Evolutionary conservation across 2,113 vertebrate genomes (phyloP).

Genomic region (Charadrius vociferus): DNA sequence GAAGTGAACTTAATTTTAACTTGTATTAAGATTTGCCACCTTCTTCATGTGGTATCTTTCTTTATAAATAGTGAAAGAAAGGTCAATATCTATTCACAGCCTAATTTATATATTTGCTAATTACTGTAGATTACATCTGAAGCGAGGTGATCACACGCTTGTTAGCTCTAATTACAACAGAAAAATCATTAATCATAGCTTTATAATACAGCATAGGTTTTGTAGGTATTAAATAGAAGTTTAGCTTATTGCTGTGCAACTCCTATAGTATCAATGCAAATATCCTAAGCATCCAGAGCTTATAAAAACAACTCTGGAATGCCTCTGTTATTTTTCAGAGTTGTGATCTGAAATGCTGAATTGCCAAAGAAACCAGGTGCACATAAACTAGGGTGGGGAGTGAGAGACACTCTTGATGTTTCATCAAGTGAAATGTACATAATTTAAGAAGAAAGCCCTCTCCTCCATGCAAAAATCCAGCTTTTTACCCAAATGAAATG

Average conservation of each 20-base stretch:
- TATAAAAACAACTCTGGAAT: background rate
- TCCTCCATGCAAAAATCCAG: background rate
- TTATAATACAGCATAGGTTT: background rate
- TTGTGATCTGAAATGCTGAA: background rate
- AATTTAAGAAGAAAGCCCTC: background rate
- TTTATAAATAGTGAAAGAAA: background rate
- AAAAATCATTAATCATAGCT: slow-evolving; percentile 21
- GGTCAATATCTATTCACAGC: background rate
- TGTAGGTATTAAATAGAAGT: background rate
- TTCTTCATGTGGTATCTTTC: background rate
- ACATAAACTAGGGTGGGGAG: background rate
- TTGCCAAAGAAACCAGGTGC: background rate
- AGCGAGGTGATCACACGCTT: background rate
- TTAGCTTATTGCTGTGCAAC: background rate
- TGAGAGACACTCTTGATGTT: background rate
- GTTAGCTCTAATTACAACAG: slow-evolving; percentile 3
- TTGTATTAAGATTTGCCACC: background rate
- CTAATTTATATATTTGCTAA: slow-evolving; percentile 17
- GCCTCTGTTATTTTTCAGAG: background rate
- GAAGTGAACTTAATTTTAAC: background rate
- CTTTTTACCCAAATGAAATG: background rate
- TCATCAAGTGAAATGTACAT: background rate
- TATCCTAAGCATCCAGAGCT: background rate
- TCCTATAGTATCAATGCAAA: background rate
- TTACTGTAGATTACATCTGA: slow-evolving; percentile 2